Conservation (phyloP, 2,888 invertebrate species). For the Eupithecia exiguata region DNA sequence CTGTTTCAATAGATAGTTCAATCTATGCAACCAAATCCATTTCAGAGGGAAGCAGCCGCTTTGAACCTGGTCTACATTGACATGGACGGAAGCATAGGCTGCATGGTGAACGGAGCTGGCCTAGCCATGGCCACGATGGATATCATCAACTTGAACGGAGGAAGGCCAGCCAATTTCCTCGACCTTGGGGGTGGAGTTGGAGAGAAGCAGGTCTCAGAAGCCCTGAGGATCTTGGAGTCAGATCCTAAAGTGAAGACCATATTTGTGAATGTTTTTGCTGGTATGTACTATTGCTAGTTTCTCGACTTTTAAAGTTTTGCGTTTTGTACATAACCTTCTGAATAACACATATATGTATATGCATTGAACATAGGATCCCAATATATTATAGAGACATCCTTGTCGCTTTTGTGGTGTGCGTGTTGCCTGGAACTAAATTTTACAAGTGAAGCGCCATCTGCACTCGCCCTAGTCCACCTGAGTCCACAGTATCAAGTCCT, state of each 20-base stretch:
- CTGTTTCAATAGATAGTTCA: neutral
- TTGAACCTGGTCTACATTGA: conserved; percentile 97
- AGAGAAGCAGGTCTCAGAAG: conserved; percentile 96
- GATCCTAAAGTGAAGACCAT: conserved; percentile 96
- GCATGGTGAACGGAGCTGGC: conserved; percentile 98
- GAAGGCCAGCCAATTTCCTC: conserved; percentile 98
- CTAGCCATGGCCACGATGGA: conserved; percentile 99
- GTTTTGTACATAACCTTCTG: neutral
- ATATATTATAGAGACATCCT: too few species aligned
- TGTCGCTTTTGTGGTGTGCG: too few species aligned
- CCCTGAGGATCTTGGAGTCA: conserved; percentile 93
- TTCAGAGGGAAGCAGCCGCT: conserved; percentile 92
- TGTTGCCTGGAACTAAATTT: too few species aligned
- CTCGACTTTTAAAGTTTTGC: too few species aligned
- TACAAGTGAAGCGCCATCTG: too few species aligned
- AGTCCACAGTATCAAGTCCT: too few species aligned
- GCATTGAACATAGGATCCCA: too few species aligned
- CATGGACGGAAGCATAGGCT: conserved; percentile 99
- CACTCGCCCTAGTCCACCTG: too few species aligned
- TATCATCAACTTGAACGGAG: conserved; percentile 97
- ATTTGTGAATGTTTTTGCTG: conserved; percentile 98
- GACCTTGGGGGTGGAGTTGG: conserved; percentile 98
- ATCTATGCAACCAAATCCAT: conserved; percentile 20
- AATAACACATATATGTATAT: too few species aligned
- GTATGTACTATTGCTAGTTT: conserved; percentile 54